Conservation (phyloP, 2,113 vertebrate species). For the Uria aalge region DNA sequence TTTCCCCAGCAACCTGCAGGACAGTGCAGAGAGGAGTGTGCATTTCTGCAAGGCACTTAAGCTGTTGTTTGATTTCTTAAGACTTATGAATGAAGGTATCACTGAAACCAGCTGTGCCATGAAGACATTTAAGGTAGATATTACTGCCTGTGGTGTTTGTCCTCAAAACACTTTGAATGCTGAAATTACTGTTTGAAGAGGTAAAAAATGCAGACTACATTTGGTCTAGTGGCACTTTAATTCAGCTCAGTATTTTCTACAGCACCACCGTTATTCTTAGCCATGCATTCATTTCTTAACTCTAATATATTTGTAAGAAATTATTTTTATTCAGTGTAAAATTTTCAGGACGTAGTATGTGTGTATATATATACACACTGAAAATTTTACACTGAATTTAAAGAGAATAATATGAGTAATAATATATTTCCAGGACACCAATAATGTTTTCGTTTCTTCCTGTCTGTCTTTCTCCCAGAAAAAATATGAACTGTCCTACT, state of each 20-base stretch:
- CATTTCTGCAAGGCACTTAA: conserved; percentile 42
- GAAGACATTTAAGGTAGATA: conserved; percentile 60
- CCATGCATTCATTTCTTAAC: not conserved
- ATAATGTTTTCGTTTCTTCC: not conserved
- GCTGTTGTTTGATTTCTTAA: conserved; percentile 39
- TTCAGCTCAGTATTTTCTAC: not conserved
- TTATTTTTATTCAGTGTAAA: not conserved
- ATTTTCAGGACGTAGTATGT: too few species aligned
- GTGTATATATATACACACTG: not conserved
- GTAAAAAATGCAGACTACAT: conserved; percentile 11
- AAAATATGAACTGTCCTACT: not conserved
- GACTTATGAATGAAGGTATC: conserved; percentile 56
- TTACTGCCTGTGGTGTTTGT: conserved; percentile 46
- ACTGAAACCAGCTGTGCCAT: conserved; percentile 52
- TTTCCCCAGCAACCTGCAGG: conserved; percentile 19
- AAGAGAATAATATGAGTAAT: not conserved
- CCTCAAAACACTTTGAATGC: conserved; percentile 47
- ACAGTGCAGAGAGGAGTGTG: not conserved
- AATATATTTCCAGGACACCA: not conserved
- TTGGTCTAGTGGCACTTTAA: not conserved
- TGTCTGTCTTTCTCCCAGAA: not conserved
- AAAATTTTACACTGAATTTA: not conserved
- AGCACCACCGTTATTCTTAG: not conserved
- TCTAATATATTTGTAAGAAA: not conserved
- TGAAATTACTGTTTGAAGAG: conserved; percentile 45